A percentile compares a stretch with the other conserved stretches of the same genome.
Evolutionary conservation across 2,113 vertebrate genomes (phyloP).

Genomic region (Rostratula benghalensis): DNA sequence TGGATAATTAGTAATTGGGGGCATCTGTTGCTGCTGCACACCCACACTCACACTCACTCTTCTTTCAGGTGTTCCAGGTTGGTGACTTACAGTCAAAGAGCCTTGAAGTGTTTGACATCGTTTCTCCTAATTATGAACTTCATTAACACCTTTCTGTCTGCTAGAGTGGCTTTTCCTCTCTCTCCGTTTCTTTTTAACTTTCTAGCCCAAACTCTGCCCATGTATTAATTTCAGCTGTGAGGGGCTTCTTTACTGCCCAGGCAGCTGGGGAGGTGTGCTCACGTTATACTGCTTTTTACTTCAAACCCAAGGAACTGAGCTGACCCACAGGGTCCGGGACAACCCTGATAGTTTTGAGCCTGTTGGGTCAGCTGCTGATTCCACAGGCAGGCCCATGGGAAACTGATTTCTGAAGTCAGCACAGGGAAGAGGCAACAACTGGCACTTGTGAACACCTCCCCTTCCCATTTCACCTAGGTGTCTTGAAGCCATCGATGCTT

Average conservation of each 20-base stretch:
- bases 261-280: background rate
- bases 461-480: background rate
- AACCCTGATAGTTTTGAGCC: background rate
- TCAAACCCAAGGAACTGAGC: background rate
- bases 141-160: background rate
- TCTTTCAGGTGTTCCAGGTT: conserved; percentile 35
- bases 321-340: background rate
- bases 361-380: background rate
- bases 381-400: background rate
- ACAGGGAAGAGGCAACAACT: background rate
- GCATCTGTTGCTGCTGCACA: conserved; percentile 38
- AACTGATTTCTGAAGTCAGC: background rate
- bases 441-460: background rate
- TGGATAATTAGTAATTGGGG: conserved; percentile 48
- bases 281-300: background rate
- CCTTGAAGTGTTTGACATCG: background rate
- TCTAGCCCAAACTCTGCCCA: background rate
- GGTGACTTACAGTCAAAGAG: conserved; percentile 14
- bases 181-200: background rate
- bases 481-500: background rate
- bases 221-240: background rate
- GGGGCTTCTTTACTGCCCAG: background rate
- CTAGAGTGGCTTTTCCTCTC: background rate
- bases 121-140: conserved; percentile 1
- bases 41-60: conserved; percentile 27